These are phyloP conservation scores for Phenganax stokvisi DNA, from an alignment of 92 coral and sea anemone species.

Conservation along the genomic window DNA sequence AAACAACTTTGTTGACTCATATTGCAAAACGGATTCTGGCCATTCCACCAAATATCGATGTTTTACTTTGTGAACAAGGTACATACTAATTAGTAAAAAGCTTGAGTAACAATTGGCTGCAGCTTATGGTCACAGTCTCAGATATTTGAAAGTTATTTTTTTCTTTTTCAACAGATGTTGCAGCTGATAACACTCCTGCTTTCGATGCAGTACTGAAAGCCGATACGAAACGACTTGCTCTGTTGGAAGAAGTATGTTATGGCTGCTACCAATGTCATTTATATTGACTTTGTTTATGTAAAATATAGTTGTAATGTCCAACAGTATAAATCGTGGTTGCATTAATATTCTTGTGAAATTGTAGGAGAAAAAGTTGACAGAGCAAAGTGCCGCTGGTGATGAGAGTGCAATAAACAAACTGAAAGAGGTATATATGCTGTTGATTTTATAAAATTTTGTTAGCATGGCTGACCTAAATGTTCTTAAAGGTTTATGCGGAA, in stretches of 20 bases:
- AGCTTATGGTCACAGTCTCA: not conserved
- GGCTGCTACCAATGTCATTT: too few species aligned
- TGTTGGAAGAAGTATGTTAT: constrained; percentile 66
- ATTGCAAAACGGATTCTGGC: constrained; percentile 90
- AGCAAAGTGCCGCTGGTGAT: constrained; percentile 85
- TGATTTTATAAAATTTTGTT: not conserved
- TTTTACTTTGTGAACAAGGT: constrained; percentile 99
- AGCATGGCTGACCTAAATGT: not conserved
- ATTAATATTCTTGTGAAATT: not conserved
- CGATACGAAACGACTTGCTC: constrained; percentile 74
- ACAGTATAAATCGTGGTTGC: too few species aligned
- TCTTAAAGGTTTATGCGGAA: constrained; percentile 73
- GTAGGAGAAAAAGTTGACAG: constrained; percentile 71
- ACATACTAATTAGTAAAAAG: not conserved
- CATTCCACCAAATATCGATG: constrained; percentile 95
- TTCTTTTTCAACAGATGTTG: constrained; percentile 60
- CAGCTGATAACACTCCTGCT: constrained; percentile 88
- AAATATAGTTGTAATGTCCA: too few species aligned
- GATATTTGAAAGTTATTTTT: not conserved
- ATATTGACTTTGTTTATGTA: too few species aligned
- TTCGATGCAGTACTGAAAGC: constrained; percentile 95
- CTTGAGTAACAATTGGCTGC: not conserved
- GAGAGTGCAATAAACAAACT: constrained; percentile 73
- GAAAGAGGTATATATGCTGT: constrained; percentile 61
- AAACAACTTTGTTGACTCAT: constrained; percentile 78